These are phyloP conservation scores for Zeus faber DNA, from an alignment of 2,113 vertebrate genomes.

Conservation along the genomic window DNA sequence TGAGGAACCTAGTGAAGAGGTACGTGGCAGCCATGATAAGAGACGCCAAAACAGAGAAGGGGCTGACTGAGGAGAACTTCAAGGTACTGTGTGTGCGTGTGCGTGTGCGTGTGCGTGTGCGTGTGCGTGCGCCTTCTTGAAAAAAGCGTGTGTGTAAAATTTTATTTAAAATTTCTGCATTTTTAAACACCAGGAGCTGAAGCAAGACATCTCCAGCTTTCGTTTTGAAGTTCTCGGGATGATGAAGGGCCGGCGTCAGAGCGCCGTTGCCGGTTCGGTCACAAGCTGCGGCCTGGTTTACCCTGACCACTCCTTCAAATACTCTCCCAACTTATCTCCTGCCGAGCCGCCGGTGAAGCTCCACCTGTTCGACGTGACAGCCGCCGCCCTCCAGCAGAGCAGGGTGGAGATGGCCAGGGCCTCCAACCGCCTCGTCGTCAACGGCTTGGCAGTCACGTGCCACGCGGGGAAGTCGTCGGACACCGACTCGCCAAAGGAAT, in stretches of 20 bases:
- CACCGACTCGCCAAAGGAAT: too few relatives aligned
- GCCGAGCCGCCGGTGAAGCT: conserved; percentile 71
- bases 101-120: not conserved
- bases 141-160: not conserved
- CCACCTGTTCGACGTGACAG: conserved; percentile 77
- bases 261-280: conserved; percentile 54
- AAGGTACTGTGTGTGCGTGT: conserved; percentile 77
- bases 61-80: conserved; percentile 96
- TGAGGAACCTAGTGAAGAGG: conserved; percentile 92
- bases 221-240: conserved; percentile 95
- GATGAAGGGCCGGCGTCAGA: conserved; percentile 76
- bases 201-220: conserved; percentile 98
- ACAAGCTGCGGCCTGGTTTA: conserved; percentile 67
- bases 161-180: too few relatives aligned
- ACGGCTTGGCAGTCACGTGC: conserved; percentile 69
- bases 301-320: conserved; percentile 74
- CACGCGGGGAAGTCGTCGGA: conserved; percentile 40
- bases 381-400: conserved; percentile 69
- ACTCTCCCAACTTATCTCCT: conserved; percentile 61
- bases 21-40: conserved; percentile 98
- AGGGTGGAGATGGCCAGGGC: conserved; percentile 54
- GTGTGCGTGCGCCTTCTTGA: too few relatives aligned
- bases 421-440: conserved; percentile 64
- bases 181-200: conserved; percentile 95
- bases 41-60: conserved; percentile 93